Percentiles rank a stretch among this genome's conserved stretches.
Conservation (phyloP, 2,113 vertebrate species). For the Zingel zingel region DNA sequence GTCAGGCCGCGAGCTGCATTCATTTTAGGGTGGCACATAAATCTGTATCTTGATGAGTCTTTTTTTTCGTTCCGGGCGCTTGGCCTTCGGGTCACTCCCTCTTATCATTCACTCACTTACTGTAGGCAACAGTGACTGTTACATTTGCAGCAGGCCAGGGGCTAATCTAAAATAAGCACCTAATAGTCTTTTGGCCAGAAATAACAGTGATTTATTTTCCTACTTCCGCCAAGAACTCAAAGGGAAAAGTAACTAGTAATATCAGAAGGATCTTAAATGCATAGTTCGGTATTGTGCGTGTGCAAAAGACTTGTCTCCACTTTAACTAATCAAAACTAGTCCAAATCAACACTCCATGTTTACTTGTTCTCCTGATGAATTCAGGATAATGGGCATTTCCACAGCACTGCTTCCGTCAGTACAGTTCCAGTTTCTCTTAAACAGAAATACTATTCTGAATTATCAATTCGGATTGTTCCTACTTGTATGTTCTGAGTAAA, state of each 20-base stretch:
- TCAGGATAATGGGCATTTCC: neutral
- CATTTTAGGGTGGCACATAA: neutral
- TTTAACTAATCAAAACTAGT: neutral
- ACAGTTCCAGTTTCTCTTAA: neutral
- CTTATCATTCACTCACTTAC: neutral
- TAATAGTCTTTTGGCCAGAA: neutral
- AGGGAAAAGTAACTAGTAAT: neutral
- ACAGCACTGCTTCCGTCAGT: neutral
- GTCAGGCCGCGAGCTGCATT: neutral
- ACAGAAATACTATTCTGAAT: neutral
- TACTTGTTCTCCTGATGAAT: neutral
- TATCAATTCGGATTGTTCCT: neutral
- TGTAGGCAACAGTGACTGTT: slow-evolving; percentile 10
- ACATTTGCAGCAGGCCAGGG: neutral
- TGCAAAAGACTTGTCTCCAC: neutral
- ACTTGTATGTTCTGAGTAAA: no score
- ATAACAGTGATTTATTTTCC: neutral
- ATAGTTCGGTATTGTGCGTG: neutral
- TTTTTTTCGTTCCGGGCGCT: neutral
- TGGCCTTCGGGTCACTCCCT: neutral
- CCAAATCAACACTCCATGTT: neutral
- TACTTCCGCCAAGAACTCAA: neutral
- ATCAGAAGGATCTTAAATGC: neutral
- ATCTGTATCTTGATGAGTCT: neutral
- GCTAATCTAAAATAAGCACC: neutral